Evolutionary conservation across 2,797 vertebrate genomes (phyloP), one percentile per base, ranked within the genome.

Genomic region (Acipenser transmontanus): DNA sequence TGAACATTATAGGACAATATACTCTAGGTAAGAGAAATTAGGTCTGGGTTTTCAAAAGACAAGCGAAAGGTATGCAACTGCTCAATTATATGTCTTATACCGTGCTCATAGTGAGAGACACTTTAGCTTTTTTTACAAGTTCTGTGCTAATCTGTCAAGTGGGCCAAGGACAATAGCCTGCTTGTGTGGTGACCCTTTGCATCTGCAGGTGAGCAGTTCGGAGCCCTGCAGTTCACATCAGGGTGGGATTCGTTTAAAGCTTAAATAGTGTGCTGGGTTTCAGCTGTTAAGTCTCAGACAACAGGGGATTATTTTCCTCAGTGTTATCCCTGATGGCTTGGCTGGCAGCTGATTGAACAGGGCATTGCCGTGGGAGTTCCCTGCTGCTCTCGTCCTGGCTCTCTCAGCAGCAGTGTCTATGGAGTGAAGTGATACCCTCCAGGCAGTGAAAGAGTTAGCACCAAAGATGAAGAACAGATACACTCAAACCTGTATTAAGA

Each of bases 91-190:
- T 34, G 34, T 3, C 34, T 34, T 34, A 34, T 34, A 34, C 34
- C 4, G 34, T 34, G 34, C 4, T 34, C 34, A 34, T 4, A 34
- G 34, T 34, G 34, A 34, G 34, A 34, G 34, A 34, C 34, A 34
- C 34, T 34, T 34, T 34, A 34, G 20, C 4, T 34, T 34, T 34
- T 34, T 13, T 7, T n/a, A 3, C 12, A 63, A 63, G 5, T 7
- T 63, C 47, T 49, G 12, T n/a, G 12, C 50, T 49, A 63, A 63
- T 63, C 47, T 62, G 62, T 63, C 62, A 63, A 7, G 49, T 11
- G 13, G 47, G 50, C 47, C 14, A 12, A 49, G n/a, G 4, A n/a
- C 20, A 8, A 49, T 34, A n/a, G 62, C 47, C 11, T 49, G 48
- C 62, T 49, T n/a, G 62, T 13, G n/a, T 13, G 62, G 8, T 63